These are phyloP conservation scores for Phyto melanocephala DNA, from an alignment of 2,888 invertebrate genomes.

Conservation along the genomic window DNA sequence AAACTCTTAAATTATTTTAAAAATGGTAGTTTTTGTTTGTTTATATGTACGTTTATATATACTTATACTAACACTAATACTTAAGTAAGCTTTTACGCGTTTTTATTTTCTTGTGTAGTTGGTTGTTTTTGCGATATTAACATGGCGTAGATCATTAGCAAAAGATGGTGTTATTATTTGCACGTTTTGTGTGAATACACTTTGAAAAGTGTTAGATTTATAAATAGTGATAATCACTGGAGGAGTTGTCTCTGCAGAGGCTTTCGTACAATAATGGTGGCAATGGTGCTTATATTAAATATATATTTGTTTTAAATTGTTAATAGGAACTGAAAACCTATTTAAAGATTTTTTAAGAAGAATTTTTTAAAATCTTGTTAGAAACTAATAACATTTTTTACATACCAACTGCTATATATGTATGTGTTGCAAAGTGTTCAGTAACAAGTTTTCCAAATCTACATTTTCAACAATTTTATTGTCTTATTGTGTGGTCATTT, in stretches of 20 bases:
- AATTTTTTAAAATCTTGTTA: too few relatives aligned
- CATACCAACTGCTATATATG: too few relatives aligned
- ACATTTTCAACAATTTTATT: background rate
- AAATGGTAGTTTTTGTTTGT: constrained; percentile 38
- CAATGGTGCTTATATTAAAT: too few relatives aligned
- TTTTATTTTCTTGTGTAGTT: constrained; percentile 16
- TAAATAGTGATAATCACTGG: constrained; percentile 48
- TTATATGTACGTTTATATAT: background rate
- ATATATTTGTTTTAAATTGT: too few relatives aligned
- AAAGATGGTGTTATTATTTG: constrained; percentile 78
- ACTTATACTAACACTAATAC: background rate
- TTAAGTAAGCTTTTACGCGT: constrained; percentile 52
- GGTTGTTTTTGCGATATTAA: constrained; percentile 46
- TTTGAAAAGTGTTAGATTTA: constrained; percentile 58
- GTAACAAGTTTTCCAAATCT: background rate
- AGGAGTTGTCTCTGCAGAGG: background rate
- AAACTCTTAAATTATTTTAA: constrained; percentile 41
- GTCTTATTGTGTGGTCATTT: background rate
- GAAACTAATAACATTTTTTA: too few relatives aligned
- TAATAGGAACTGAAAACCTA: too few relatives aligned
- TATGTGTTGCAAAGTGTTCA: too few relatives aligned
- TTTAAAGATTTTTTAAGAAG: too few relatives aligned
- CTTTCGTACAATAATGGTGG: too few relatives aligned
- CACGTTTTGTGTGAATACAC: constrained; percentile 75
- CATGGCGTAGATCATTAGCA: constrained; percentile 74